phyloP scores from a whole-genome alignment of 1,140 invertebrate genomes.

The Phocides pigmalion region DNA sequence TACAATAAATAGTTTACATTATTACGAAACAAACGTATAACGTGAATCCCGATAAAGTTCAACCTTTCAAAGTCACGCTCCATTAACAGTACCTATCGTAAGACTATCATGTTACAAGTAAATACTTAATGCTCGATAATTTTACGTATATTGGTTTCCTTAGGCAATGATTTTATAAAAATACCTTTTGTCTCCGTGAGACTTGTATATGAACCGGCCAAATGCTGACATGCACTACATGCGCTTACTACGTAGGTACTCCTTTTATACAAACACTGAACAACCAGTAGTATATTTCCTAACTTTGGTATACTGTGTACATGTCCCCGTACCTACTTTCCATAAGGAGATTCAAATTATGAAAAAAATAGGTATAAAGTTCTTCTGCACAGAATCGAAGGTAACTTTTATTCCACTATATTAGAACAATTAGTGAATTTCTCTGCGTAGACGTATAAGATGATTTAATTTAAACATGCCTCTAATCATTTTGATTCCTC shows the following conservation, averaged over 20 bases:
- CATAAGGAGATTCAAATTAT: slow-evolving; percentile 53
- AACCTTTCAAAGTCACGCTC: slow-evolving; percentile 56
- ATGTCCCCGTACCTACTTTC: slow-evolving; percentile 59
- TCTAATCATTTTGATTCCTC: slow-evolving; percentile 48
- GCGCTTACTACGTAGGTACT: slow-evolving; percentile 36
- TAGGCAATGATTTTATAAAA: slow-evolving; percentile 83
- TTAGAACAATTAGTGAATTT: slow-evolving; percentile 54
- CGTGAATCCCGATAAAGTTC: slow-evolving; percentile 66
- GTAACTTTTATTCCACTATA: slow-evolving; percentile 76
- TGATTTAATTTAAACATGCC: slow-evolving; percentile 41
- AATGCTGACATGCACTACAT: slow-evolving; percentile 42
- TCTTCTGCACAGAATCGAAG: slow-evolving; percentile 61
- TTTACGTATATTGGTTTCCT: slow-evolving; percentile 83
- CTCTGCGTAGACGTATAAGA: slow-evolving; percentile 43
- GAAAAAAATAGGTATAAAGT: slow-evolving; percentile 62
- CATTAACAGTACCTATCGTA: slow-evolving; percentile 65
- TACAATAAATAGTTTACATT: slow-evolving; percentile 79
- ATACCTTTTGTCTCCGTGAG: slow-evolving; percentile 73
- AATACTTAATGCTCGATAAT: slow-evolving; percentile 77
- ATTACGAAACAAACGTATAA: slow-evolving; percentile 72
- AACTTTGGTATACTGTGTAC: slow-evolving; percentile 83
- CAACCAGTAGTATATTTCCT: slow-evolving; percentile 73
- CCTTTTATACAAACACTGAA: slow-evolving; percentile 50
- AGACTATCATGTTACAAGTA: slow-evolving; percentile 75
- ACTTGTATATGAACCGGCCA: slow-evolving; percentile 58